Evolutionary conservation across 2,888 invertebrate species (phyloP).

Genomic region (Eristalis arbustorum): DNA sequence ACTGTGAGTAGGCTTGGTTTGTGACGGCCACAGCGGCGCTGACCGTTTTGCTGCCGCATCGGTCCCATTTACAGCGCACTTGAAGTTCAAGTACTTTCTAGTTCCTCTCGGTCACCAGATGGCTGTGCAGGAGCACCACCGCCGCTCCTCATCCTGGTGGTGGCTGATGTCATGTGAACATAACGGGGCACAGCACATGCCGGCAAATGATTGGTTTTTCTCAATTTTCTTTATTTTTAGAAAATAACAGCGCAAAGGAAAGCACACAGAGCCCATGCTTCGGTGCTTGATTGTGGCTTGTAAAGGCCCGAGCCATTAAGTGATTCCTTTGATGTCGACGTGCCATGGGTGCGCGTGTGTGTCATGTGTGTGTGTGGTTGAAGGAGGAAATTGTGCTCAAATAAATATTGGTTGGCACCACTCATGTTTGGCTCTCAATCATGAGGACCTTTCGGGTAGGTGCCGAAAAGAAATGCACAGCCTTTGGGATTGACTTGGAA

Average conservation of each 20-base stretch:
- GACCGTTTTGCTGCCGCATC: background rate
- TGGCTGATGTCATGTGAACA: background rate
- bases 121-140: background rate
- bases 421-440: background rate
- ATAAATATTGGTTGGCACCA: background rate
- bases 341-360: background rate
- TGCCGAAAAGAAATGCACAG: background rate
- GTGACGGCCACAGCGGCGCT: background rate
- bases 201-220: background rate
- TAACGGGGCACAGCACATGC: too few relatives aligned
- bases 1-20: background rate
- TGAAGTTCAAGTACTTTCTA: slow-evolving; percentile 11
- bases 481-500: background rate
- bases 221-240: background rate
- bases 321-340: background rate
- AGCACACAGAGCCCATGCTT: background rate
- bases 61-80: slow-evolving; percentile 13
- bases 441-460: background rate
- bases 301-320: background rate
- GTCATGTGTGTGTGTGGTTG: background rate
- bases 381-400: background rate
- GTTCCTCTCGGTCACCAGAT: background rate
- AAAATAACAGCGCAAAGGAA: background rate
- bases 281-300: background rate
- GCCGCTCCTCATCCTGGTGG: background rate